Evolutionary conservation across 2,113 vertebrate species (phyloP).

Genomic region (Cynopterus brachyotis): DNA sequence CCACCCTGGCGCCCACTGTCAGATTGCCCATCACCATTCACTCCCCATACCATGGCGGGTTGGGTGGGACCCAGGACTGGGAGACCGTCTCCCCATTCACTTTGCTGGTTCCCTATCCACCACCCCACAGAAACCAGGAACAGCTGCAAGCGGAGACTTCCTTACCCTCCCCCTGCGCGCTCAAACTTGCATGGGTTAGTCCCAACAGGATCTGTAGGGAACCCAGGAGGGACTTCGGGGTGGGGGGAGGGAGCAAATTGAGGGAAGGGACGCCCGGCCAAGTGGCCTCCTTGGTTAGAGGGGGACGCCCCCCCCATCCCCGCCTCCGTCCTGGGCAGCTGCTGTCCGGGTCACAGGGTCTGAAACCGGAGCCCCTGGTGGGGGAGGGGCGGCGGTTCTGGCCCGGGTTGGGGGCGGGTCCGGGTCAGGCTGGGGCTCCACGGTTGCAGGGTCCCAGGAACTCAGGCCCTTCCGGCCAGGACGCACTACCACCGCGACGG

Average conservation of each 20-base stretch:
- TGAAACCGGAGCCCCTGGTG: slow-evolving; percentile 51
- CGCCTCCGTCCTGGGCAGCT: slow-evolving; percentile 16
- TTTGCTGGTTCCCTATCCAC: not conserved
- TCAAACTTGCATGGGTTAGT: not conserved
- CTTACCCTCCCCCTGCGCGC: not conserved
- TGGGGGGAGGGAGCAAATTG: not conserved
- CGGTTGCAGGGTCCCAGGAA: not conserved
- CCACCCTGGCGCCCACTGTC: not conserved
- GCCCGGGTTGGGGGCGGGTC: not conserved
- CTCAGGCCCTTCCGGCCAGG: not conserved
- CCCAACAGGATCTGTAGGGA: no score
- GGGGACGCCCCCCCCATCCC: not conserved
- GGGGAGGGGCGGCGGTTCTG: not conserved
- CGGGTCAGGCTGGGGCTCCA: not conserved
- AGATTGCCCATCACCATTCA: not conserved
- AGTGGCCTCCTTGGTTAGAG: not conserved
- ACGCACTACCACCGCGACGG: slow-evolving; percentile 5
- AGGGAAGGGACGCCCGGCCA: not conserved
- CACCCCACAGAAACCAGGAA: not conserved
- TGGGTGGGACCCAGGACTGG: not conserved
- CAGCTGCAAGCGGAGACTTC: not conserved
- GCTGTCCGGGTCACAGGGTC: slow-evolving; percentile 38
- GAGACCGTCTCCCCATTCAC: not conserved
- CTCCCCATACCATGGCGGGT: not conserved
- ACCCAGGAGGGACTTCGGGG: not conserved